Conservation (phyloP, 1,140 invertebrate genomes). For the Drosophila triauraria region DNA sequence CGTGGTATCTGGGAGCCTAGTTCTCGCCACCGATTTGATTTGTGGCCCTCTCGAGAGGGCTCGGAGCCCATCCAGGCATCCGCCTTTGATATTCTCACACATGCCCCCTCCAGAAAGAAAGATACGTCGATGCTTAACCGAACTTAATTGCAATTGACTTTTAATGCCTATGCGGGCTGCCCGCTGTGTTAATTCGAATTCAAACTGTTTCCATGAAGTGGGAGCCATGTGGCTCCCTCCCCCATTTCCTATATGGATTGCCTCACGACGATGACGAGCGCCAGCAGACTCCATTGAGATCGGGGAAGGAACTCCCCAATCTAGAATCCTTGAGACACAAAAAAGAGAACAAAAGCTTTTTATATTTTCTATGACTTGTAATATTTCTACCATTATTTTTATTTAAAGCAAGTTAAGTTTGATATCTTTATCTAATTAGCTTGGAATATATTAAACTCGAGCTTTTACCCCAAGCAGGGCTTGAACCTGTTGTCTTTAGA, state of each 20-base stretch:
- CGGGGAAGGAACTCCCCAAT: neutral
- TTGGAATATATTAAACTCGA: no score
- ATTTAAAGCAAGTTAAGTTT: no score
- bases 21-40: slow-evolving; percentile 60
- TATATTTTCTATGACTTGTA: no score
- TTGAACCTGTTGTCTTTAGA: no score
- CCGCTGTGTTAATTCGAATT: slow-evolving; percentile 79
- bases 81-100: slow-evolving; percentile 79
- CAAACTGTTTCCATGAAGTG: slow-evolving; percentile 75
- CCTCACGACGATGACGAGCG: slow-evolving; percentile 45
- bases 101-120: slow-evolving; percentile 19
- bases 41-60: slow-evolving; percentile 72
- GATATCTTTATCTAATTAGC: no score
- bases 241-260: slow-evolving; percentile 22
- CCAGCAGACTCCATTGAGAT: slow-evolving; percentile 4
- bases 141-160: slow-evolving; percentile 82
- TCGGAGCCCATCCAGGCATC: slow-evolving; percentile 31
- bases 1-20: slow-evolving; percentile 5
- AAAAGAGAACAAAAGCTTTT: no score
- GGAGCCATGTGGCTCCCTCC: slow-evolving; percentile 51
- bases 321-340: no score
- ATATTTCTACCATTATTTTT: no score
- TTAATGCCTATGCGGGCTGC: slow-evolving; percentile 69
- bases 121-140: slow-evolving; percentile 48
- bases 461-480: no score